A percentile compares a stretch with the other conserved stretches of the same genome.
phyloP scores from a whole-genome alignment of 2,113 vertebrate species.

The Siniperca chuatsi region DNA sequence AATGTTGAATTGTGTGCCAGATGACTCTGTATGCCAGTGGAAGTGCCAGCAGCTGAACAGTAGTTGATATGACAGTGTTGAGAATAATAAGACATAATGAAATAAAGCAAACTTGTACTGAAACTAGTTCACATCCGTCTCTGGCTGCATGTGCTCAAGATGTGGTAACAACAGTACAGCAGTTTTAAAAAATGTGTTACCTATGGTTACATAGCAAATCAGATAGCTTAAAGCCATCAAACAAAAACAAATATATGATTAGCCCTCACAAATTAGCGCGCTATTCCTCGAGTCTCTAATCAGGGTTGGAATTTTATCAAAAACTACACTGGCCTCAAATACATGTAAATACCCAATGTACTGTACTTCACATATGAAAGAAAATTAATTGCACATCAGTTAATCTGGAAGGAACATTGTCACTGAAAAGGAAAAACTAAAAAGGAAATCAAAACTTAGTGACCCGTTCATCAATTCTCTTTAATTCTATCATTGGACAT shows the following conservation, averaged over 20 bases:
- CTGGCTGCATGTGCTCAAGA: slow-evolving; percentile 29
- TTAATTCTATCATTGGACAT: slow-evolving; percentile 39
- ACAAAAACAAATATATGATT: slow-evolving; percentile 7
- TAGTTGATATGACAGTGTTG: slow-evolving; percentile 56
- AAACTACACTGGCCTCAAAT: slow-evolving; percentile 41
- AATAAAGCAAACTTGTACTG: slow-evolving; percentile 33
- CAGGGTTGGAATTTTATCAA: slow-evolving; percentile 7
- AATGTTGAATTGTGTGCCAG: slow-evolving; percentile 29
- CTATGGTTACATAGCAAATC: slow-evolving; percentile 30
- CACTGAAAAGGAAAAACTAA: slow-evolving; percentile 15
- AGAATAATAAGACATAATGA: slow-evolving; percentile 44
- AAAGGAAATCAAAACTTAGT: slow-evolving; percentile 27
- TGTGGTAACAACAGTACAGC: slow-evolving; percentile 32
- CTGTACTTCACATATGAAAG: slow-evolving; percentile 21
- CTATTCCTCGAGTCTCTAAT: slow-evolving; percentile 19
- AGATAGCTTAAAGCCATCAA: slow-evolving; percentile 29
- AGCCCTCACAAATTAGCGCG: slow-evolving; percentile 54
- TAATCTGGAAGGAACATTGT: slow-evolving; percentile 17
- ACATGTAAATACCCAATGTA: slow-evolving; percentile 20
- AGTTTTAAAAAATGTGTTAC: slow-evolving; percentile 18
- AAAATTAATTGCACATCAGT: slow-evolving; percentile 45
- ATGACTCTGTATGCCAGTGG: slow-evolving; percentile 11
- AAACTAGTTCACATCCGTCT: slow-evolving; percentile 32
- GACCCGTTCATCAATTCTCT: slow-evolving; percentile 8
- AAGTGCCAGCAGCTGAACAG: slow-evolving; percentile 49